phyloP scores from a whole-genome alignment of 92 coral and sea anemone genomes.

The Umimayanthus kanabou region DNA sequence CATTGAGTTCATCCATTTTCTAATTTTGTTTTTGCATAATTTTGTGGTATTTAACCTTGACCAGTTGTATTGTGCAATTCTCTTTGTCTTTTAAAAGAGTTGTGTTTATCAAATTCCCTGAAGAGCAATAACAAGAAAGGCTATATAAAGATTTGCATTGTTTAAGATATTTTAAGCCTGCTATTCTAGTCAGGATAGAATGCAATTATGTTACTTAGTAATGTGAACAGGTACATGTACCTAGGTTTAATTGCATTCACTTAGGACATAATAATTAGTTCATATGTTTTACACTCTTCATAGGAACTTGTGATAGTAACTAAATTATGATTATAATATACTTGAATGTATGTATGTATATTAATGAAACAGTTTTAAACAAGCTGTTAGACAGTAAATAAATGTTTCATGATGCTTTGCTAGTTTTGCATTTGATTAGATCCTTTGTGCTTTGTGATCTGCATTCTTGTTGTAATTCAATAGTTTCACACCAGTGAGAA shows the following conservation, averaged over 20 bases:
- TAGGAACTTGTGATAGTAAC: too few relatives aligned
- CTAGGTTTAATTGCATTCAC: neutral
- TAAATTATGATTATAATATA: too few relatives aligned
- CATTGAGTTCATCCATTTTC: neutral
- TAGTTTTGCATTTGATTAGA: neutral
- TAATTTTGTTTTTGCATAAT: neutral
- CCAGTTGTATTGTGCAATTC: neutral
- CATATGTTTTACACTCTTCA: too few relatives aligned
- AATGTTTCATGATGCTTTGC: neutral
- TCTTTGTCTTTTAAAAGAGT: neutral
- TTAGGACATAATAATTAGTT: too few relatives aligned
- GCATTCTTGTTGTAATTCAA: neutral
- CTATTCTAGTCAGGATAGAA: neutral
- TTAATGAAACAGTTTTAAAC: neutral
- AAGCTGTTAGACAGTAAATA: neutral
- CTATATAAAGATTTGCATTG: neutral
- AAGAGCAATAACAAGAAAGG: slow-evolving; percentile 5
- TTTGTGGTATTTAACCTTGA: neutral
- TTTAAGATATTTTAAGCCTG: neutral
- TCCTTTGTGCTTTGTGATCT: neutral
- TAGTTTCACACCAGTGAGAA: neutral
- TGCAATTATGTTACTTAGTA: neutral
- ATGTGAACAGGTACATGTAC: neutral
- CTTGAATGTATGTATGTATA: too few relatives aligned
- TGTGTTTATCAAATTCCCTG: neutral